These are phyloP conservation scores for Paguma larvata DNA, from an alignment of 2,797 vertebrate genomes.

Conservation along the genomic window DNA sequence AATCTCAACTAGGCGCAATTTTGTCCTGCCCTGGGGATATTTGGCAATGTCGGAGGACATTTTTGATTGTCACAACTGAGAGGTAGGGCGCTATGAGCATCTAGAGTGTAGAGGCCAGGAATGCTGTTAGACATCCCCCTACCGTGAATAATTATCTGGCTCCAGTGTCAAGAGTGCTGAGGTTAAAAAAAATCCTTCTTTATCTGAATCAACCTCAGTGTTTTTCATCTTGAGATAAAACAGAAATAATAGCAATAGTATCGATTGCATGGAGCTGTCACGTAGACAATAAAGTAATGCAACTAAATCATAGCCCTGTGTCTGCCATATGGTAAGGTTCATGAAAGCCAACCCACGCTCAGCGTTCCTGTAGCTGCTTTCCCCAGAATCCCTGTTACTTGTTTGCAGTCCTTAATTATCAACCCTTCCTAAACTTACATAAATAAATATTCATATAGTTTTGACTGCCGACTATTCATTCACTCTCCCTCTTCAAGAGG, in stretches of 20 bases:
- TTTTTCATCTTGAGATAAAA: constrained; percentile 22
- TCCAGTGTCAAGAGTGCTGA: neutral
- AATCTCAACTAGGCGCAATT: neutral
- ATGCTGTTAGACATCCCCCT: neutral
- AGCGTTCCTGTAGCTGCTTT: neutral
- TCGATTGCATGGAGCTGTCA: neutral
- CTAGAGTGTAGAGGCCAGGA: neutral
- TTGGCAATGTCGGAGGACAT: neutral
- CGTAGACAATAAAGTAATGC: neutral
- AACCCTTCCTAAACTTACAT: neutral
- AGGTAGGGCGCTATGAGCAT: neutral
- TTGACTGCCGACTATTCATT: neutral
- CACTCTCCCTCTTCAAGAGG: neutral
- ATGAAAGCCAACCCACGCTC: neutral
- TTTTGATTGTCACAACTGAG: neutral
- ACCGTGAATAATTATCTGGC: neutral
- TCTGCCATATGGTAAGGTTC: neutral
- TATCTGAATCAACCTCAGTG: neutral
- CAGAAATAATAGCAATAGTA: neutral
- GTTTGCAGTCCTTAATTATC: neutral
- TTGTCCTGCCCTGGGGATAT: neutral
- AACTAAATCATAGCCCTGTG: neutral
- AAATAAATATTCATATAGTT: neutral
- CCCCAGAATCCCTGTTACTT: neutral
- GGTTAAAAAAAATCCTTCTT: neutral